Evolutionary conservation across 2,888 invertebrate species (phyloP).

Genomic region (Phasia obesa): DNA sequence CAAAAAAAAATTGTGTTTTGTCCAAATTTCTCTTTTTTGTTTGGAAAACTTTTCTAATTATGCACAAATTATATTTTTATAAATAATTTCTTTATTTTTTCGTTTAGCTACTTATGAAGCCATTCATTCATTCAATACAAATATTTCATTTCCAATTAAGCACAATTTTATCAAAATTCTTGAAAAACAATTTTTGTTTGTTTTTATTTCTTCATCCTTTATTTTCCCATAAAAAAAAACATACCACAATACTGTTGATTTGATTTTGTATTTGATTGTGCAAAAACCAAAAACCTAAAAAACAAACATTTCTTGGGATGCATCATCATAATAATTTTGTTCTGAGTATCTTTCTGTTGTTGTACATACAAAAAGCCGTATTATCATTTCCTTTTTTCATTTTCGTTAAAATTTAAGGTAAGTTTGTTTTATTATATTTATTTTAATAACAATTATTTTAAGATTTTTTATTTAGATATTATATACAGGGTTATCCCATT

Average conservation of each 20-base stretch:
- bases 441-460: not conserved
- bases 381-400: slow-evolving; percentile 69
- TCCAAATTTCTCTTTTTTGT: slow-evolving; percentile 40
- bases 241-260: slow-evolving; percentile 65
- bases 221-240: slow-evolving; percentile 15
- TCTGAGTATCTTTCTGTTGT: slow-evolving; percentile 59
- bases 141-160: slow-evolving; percentile 44
- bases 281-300: slow-evolving; percentile 34
- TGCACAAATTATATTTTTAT: slow-evolving; percentile 51
- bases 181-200: slow-evolving; percentile 38
- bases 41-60: slow-evolving; percentile 14
- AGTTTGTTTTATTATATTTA: slow-evolving; percentile 29
- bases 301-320: slow-evolving; percentile 55
- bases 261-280: slow-evolving; percentile 65
- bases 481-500: no score
- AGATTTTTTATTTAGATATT: no score
- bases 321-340: slow-evolving; percentile 55
- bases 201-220: slow-evolving; percentile 40
- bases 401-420: slow-evolving; percentile 68
- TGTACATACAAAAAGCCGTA: slow-evolving; percentile 70
- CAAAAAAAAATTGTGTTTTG: slow-evolving; percentile 40
- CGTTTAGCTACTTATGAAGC: slow-evolving; percentile 67
- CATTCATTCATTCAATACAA: slow-evolving; percentile 21
- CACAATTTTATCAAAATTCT: slow-evolving; percentile 52
- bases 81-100: slow-evolving; percentile 19